These are phyloP conservation scores for Drosophila falleni DNA, from an alignment of 2,888 invertebrate genomes.

Conservation along the genomic window DNA sequence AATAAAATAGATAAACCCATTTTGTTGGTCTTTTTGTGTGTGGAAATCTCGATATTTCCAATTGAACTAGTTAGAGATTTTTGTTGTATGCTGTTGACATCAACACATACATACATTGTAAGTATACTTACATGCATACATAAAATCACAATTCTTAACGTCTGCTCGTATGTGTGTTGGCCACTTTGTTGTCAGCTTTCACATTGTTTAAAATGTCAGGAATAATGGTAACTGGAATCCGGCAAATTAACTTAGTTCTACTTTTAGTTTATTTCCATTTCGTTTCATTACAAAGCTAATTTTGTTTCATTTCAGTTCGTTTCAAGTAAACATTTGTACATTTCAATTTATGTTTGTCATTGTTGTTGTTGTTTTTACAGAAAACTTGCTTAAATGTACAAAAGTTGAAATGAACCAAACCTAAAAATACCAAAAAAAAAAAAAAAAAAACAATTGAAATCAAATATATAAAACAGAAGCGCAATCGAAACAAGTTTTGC, in stretches of 20 bases:
- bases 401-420: conserved; percentile 54
- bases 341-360: conserved; percentile 69
- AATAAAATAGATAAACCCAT: conserved; percentile 53
- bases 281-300: conserved; percentile 12
- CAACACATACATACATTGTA: conserved; percentile 15
- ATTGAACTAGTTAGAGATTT: conserved; percentile 75
- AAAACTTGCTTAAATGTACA: conserved; percentile 81
- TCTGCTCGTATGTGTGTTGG: conserved; percentile 11
- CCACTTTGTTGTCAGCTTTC: conserved; percentile 18
- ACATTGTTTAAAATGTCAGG: conserved; percentile 4
- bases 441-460: conserved; percentile 18
- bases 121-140: conserved; percentile 1
- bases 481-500: conserved; percentile 53
- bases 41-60: conserved; percentile 74
- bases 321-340: conserved; percentile 45
- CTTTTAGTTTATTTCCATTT: conserved; percentile 17
- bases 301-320: conserved; percentile 22
- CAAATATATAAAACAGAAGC: conserved; percentile 20
- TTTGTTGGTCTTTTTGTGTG: conserved; percentile 65
- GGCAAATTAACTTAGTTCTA: conserved; percentile 16
- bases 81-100: conserved; percentile 38
- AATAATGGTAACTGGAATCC: conserved; percentile 26
- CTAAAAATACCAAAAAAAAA: conserved; percentile 36
- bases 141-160: not conserved
- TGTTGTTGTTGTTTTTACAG: conserved; percentile 83